phyloP scores from a whole-genome alignment of 2,113 vertebrate species.

The Albula glossodonta region DNA sequence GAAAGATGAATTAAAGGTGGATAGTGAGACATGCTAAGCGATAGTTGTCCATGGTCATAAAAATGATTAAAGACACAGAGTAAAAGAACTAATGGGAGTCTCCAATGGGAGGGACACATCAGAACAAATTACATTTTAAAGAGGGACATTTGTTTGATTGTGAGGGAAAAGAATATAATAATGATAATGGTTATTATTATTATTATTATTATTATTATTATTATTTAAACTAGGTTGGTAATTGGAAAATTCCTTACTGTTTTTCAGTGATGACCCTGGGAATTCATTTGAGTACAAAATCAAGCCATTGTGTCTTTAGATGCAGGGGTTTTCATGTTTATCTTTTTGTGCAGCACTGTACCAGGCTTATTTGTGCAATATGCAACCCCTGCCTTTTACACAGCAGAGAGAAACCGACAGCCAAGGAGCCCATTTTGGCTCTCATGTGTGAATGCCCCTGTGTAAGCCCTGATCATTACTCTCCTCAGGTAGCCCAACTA shows the following conservation, averaged over 20 bases:
- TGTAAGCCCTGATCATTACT: background rate
- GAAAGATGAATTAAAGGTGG: background rate
- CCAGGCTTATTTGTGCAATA: background rate
- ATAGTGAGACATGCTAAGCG: background rate
- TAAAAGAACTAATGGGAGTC: background rate
- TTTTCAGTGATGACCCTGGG: too few relatives aligned
- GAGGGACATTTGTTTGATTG: background rate
- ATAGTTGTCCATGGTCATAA: conserved; percentile 3
- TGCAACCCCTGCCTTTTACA: background rate
- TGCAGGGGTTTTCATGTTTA: background rate
- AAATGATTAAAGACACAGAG: background rate
- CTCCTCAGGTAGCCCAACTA: background rate
- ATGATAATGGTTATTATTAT: too few relatives aligned
- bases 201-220: too few relatives aligned
- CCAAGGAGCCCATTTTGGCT: background rate
- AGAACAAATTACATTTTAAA: background rate
- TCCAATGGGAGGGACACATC: background rate
- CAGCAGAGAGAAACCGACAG: background rate
- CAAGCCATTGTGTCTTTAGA: too few relatives aligned
- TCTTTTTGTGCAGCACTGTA: background rate
- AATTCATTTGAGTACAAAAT: too few relatives aligned
- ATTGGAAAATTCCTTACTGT: too few relatives aligned
- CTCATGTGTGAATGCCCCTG: background rate
- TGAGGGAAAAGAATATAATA: too few relatives aligned
- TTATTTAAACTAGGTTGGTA: too few relatives aligned